Conservation (phyloP, 1,140 invertebrate species). For the Sitobion miscanthi region DNA sequence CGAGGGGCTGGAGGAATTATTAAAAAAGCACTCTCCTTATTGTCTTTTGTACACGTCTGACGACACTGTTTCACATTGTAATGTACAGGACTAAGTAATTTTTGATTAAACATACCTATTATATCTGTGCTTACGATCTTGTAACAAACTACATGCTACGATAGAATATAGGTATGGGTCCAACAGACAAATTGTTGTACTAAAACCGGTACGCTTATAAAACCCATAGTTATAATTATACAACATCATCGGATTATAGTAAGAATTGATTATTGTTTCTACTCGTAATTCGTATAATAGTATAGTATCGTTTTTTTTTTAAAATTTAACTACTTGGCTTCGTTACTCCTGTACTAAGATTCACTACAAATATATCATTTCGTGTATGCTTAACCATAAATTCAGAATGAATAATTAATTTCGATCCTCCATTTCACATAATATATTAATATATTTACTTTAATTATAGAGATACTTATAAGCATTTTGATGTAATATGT, state of each 20-base stretch:
- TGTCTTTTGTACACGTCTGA: not conserved
- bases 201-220: not conserved
- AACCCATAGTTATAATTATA: not conserved
- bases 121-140: not conserved
- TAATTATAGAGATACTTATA: no score
- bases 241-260: not conserved
- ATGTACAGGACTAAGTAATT: not conserved
- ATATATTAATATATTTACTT: no score
- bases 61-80: not conserved
- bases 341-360: not conserved
- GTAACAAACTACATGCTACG: not conserved
- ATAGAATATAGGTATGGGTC: not conserved
- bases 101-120: not conserved
- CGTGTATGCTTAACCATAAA: not conserved
- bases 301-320: not conserved
- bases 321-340: no score
- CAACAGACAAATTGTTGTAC: not conserved
- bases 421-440: not conserved
- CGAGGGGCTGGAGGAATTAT: not conserved
- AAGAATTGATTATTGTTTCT: no score
- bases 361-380: not conserved
- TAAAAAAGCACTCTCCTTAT: conserved; percentile 14
- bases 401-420: not conserved
- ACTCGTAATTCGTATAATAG: not conserved
- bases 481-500: no score